Conservation (phyloP, 1,140 invertebrate genomes). For the Orchestia grillus region DNA sequence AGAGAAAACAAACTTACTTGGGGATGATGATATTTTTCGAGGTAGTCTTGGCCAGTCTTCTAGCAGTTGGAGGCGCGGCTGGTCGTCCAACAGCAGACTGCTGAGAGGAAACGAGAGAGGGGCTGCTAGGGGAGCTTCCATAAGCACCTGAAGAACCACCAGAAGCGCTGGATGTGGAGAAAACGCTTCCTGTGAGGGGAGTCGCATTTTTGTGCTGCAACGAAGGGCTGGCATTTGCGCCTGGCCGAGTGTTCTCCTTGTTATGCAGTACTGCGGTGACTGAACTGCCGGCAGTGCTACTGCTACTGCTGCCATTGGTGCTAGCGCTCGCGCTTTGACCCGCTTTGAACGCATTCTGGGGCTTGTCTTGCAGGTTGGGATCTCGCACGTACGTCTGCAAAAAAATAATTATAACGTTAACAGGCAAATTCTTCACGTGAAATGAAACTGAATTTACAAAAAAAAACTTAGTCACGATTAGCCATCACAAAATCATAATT, state of each 20-base stretch:
- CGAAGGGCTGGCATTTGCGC: conserved; percentile 30
- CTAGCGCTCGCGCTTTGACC: neutral
- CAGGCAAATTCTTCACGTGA: neutral
- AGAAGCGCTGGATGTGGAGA: neutral
- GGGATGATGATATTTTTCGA: conserved; percentile 45
- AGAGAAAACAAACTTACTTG: neutral
- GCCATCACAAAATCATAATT: neutral
- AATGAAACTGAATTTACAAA: neutral
- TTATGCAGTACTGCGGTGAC: conserved; percentile 30
- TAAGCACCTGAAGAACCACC: neutral
- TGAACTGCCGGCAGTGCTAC: conserved; percentile 4
- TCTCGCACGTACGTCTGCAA: conserved; percentile 43
- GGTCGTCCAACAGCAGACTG: conserved; percentile 15
- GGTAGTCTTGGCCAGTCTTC: conserved; percentile 49
- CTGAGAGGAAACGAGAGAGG: neutral
- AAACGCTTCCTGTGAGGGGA: conserved; percentile 33
- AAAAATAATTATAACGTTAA: neutral
- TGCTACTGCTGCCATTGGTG: neutral
- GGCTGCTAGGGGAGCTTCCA: conserved; percentile 42
- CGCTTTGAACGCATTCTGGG: conserved; percentile 27
- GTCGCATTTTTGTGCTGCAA: conserved; percentile 30
- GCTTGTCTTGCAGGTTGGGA: conserved; percentile 36
- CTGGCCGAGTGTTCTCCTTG: conserved; percentile 46
- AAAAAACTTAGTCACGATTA: neutral
- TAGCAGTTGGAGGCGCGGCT: conserved; percentile 2